Conservation (phyloP, 2,113 vertebrate genomes). For the Lichenostomus cassidix region DNA sequence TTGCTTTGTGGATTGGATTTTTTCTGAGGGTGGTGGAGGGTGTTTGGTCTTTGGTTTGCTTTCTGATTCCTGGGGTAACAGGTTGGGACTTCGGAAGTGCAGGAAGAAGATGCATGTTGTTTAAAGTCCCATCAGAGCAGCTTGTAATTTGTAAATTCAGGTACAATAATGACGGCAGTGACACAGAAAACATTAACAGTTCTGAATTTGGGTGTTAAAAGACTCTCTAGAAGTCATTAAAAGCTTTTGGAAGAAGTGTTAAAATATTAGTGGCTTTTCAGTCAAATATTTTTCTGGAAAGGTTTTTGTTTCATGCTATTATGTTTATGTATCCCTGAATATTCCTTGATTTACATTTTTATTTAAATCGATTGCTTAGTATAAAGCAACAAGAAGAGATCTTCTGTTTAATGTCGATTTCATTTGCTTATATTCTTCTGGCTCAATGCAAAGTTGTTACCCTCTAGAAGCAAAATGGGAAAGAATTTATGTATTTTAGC, state of each 20-base stretch:
- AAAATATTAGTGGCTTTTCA: not conserved
- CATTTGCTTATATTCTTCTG: not conserved
- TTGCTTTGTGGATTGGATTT: not conserved
- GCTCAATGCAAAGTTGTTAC: not conserved
- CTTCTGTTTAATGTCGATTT: not conserved
- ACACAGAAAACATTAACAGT: not conserved
- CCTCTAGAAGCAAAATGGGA: not conserved
- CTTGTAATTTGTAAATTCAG: not conserved
- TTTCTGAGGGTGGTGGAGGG: not conserved
- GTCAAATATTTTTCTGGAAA: not conserved
- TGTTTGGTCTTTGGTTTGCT: not conserved
- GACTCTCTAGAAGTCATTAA: not conserved
- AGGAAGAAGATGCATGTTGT: not conserved
- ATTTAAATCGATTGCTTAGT: not conserved
- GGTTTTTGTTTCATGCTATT: not conserved
- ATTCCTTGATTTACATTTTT: not conserved
- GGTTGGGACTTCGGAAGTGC: not conserved
- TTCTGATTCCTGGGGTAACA: not conserved
- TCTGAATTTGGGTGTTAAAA: not conserved
- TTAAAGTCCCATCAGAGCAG: not conserved
- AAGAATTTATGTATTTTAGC: not conserved
- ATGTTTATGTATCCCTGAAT: not conserved
- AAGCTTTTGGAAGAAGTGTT: not conserved
- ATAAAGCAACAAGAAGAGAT: not conserved
- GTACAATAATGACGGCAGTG: not conserved